phyloP scores from a whole-genome alignment of 2,888 invertebrate species.

The Rhingia rostrata region DNA sequence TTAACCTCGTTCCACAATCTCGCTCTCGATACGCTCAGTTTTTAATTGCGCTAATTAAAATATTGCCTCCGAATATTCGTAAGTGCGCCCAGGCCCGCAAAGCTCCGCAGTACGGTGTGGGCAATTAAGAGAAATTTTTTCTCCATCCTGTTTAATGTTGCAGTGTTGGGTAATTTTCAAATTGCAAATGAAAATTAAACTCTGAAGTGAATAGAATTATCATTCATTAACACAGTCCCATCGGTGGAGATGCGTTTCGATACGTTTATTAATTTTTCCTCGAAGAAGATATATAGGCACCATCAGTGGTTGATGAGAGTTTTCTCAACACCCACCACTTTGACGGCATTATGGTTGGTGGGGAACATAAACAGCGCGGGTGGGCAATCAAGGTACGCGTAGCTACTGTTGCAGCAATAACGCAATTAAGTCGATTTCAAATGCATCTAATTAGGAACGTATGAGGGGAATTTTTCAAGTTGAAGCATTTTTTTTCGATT shows the following conservation, averaged over 20 bases:
- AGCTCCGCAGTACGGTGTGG: neutral
- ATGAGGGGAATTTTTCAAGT: constrained; percentile 35
- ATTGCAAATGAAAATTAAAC: constrained; percentile 53
- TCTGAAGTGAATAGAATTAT: constrained; percentile 14
- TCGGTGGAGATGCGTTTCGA: constrained; percentile 44
- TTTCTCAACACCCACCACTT: constrained; percentile 11
- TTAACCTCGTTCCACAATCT: constrained; percentile 73
- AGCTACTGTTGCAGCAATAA: constrained; percentile 27
- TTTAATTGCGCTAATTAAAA: constrained; percentile 74
- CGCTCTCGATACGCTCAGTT: constrained; percentile 71
- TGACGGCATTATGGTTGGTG: neutral
- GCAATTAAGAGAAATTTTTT: constrained; percentile 62
- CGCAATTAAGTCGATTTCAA: constrained; percentile 41
- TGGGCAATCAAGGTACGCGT: constrained; percentile 31
- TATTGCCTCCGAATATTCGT: constrained; percentile 51
- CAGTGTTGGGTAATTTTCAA: constrained; percentile 66
- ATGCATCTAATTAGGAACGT: constrained; percentile 26
- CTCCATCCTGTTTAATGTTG: constrained; percentile 25
- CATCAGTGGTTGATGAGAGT: neutral
- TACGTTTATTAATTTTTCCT: constrained; percentile 69
- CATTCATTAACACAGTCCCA: constrained; percentile 22
- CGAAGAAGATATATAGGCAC: constrained; percentile 21
- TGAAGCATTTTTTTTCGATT: constrained; percentile 27
- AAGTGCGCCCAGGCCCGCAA: neutral
- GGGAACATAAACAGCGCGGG: constrained; percentile 22